Conservation (phyloP, 2,797 vertebrate genomes). For the Bradypodion ventrale region DNA sequence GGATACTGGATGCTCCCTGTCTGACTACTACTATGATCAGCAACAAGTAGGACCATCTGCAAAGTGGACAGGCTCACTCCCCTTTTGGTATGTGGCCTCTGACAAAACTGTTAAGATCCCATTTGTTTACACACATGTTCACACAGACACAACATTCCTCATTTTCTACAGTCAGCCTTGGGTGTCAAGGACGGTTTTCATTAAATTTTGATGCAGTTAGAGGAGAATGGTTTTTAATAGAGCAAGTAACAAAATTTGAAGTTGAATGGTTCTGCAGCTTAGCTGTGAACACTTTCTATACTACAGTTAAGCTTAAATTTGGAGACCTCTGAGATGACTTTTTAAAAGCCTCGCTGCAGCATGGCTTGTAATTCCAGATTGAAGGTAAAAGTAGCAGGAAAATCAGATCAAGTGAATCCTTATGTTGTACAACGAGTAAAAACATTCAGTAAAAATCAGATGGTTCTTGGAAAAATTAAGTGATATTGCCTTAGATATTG, state of each 20-base stretch:
- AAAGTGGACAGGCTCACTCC: no score
- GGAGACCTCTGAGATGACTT: neutral
- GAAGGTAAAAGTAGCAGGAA: neutral
- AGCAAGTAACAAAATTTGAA: neutral
- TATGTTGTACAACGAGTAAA: neutral
- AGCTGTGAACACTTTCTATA: no score
- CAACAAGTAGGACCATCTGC: no score
- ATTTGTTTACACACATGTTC: no score
- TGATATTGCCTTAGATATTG: neutral
- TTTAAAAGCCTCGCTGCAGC: neutral
- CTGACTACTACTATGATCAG: no score
- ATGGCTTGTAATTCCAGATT: neutral
- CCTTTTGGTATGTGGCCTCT: no score
- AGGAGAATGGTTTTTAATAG: neutral
- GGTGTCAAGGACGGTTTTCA: no score
- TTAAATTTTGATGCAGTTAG: neutral
- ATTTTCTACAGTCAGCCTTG: neutral
- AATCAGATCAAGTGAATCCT: neutral
- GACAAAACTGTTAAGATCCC: no score
- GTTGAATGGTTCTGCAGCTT: neutral
- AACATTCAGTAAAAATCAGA: neutral
- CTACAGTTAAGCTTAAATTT: no score
- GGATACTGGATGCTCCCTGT: no score
- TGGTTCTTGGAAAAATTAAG: neutral
- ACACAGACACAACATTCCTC: neutral